Evolutionary conservation across 2,797 vertebrate species (phyloP), one percentile per base, ranked within the genome.

Genomic region (Leontocebus nigricollis): DNA sequence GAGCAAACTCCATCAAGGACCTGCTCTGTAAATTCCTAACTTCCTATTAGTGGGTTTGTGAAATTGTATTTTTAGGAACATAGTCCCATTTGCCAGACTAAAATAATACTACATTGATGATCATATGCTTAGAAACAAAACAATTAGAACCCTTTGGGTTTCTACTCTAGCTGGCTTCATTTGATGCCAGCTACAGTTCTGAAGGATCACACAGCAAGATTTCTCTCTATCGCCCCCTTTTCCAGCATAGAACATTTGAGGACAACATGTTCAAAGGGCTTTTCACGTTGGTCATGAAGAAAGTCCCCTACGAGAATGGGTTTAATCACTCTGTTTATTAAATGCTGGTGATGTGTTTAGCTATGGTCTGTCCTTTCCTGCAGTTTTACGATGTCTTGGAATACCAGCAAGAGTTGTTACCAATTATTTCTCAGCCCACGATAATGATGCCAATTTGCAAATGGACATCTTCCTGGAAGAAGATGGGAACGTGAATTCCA

Each of bases 361-460:
- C 1, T 24, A 33, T 46, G 41, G 41, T 13, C 75, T 41, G 2
- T 91, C 64, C 64, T 76, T 93, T 82, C 30, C 84, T 57, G 48
- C 97, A 99, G 99, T 99, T 98, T 98, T 99, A 96, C 99, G 99
- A 70, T 99, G 99, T 96, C 98, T 99, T 57, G 99, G 99, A 14
- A 99, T 99, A 97, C 99, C 99, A 9, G 98, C 99, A 10, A 99
- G 99, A 67, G 98, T 99, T 0, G 70, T 99, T 95, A 99, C 99
- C 96, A 99, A 99, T 98, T 99, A 98, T 98, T 99, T 98, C 98
- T 99, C 99, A 11, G 99, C 99, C 90, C 99, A 99, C 4, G 99
- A 99, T 98, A 99, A 99, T 22, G 98, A 99, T 1, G 99, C 99
- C 67, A 99, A 99, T 98, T 98, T 99, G 97, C 99, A 99, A 97